These are phyloP conservation scores for Poecilia velifera DNA, from an alignment of 2,797 vertebrate genomes.

Conservation along the genomic window DNA sequence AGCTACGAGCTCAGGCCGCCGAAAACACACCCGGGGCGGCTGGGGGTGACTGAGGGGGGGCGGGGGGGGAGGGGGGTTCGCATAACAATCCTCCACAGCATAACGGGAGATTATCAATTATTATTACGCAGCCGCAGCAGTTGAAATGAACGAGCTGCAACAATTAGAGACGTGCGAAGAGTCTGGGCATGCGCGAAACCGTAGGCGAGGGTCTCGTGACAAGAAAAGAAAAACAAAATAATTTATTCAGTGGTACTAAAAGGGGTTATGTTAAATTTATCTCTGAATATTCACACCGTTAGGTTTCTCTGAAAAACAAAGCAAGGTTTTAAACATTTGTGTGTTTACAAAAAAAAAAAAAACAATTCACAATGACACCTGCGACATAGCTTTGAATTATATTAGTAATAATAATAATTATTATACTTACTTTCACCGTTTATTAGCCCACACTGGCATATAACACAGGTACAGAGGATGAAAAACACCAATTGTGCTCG, in stretches of 20 bases:
- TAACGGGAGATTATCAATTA: constrained; percentile 48
- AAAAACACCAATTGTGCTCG: constrained; percentile 76
- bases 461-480: constrained; percentile 75
- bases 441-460: constrained; percentile 79
- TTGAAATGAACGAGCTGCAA: constrained; percentile 34
- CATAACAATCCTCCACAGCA: constrained; percentile 9
- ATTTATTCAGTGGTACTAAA: neutral
- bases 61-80: neutral
- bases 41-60: neutral
- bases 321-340: neutral
- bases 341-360: neutral
- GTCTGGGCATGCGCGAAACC: constrained; percentile 62
- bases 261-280: no score
- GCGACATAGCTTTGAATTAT: neutral
- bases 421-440: constrained; percentile 85
- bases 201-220: constrained; percentile 39
- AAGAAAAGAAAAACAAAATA: constrained; percentile 10
- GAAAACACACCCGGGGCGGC: constrained; percentile 24
- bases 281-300: neutral
- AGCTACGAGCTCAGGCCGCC: constrained; percentile 66
- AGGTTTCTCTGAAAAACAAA: neutral
- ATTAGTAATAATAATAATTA: neutral
- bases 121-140: constrained; percentile 27
- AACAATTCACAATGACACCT: neutral
- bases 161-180: constrained; percentile 38